Conservation (phyloP, 2,888 invertebrate species). For the Deilephila elpenor region DNA sequence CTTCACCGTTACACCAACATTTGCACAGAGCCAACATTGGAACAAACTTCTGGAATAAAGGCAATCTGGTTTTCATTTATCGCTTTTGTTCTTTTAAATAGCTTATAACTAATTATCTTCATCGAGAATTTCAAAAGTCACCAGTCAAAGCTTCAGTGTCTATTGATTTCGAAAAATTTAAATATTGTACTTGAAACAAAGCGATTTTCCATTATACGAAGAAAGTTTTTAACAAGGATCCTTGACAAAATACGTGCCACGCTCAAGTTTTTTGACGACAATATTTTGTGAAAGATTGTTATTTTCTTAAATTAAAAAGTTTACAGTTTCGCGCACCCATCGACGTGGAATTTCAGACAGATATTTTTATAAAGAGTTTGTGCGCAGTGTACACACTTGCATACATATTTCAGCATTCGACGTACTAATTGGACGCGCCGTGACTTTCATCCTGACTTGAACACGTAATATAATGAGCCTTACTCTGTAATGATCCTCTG, state of each 20-base stretch:
- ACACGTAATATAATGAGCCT: slow-evolving; percentile 22
- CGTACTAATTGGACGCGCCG: slow-evolving; percentile 24
- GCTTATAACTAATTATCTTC: not conserved
- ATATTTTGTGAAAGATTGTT: slow-evolving; percentile 41
- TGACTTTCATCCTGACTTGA: slow-evolving; percentile 21
- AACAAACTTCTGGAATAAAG: not conserved
- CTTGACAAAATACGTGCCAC: slow-evolving; percentile 37
- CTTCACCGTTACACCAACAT: not conserved
- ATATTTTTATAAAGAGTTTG: slow-evolving; percentile 13
- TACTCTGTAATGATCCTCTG: slow-evolving; percentile 18
- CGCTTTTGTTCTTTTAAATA: not conserved
- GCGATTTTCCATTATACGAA: slow-evolving; percentile 28
- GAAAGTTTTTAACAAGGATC: slow-evolving; percentile 41
- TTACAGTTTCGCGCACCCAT: slow-evolving; percentile 32
- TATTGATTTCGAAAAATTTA: slow-evolving; percentile 7
- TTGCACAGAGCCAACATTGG: not conserved
- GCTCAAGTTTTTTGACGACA: slow-evolving; percentile 42
- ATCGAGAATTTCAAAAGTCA: not conserved
- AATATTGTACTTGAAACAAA: slow-evolving; percentile 26
- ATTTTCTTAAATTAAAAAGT: slow-evolving; percentile 58
- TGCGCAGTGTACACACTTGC: slow-evolving; percentile 15
- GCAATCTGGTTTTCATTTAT: not conserved
- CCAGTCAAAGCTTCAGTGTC: slow-evolving; percentile 8
- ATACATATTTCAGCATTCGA: slow-evolving; percentile 24
- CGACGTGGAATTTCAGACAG: slow-evolving; percentile 13